phyloP scores from a whole-genome alignment of 2,797 vertebrate genomes.

The Dallia pectoralis region DNA sequence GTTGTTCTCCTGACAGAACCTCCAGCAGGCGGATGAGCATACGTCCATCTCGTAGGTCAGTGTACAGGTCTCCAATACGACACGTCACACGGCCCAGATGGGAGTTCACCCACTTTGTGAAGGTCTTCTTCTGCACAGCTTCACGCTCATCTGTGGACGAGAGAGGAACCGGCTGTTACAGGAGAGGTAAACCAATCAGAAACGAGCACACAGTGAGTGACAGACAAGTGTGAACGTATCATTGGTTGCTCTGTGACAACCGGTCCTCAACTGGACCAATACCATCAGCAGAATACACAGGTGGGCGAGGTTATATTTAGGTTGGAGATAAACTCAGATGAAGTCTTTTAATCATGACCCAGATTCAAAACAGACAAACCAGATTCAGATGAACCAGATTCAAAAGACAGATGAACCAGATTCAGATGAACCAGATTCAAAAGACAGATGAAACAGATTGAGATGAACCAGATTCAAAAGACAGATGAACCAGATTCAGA shows the following conservation, averaged over 20 bases:
- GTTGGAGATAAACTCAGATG: neutral
- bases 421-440: too few relatives aligned
- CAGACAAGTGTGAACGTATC: neutral
- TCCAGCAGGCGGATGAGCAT: constrained; percentile 92
- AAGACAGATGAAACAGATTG: too few relatives aligned
- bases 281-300: constrained; percentile 19
- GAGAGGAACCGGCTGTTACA: neutral
- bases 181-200: neutral
- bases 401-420: too few relatives aligned
- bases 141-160: constrained; percentile 84
- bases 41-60: constrained; percentile 88
- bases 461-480: too few relatives aligned
- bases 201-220: neutral
- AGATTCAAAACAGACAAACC: too few relatives aligned
- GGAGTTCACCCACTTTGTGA: constrained; percentile 97
- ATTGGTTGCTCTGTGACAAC: neutral
- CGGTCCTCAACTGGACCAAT: neutral
- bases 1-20: constrained; percentile 90
- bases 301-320: constrained; percentile 21
- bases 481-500: too few relatives aligned
- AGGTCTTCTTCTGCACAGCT: constrained; percentile 95
- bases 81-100: constrained; percentile 89
- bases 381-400: too few relatives aligned
- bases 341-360: too few relatives aligned
- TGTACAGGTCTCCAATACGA: constrained; percentile 91